Evolutionary conservation across 2,888 invertebrate species (phyloP).

Genomic region (Prosopocoilus inquinatus): DNA sequence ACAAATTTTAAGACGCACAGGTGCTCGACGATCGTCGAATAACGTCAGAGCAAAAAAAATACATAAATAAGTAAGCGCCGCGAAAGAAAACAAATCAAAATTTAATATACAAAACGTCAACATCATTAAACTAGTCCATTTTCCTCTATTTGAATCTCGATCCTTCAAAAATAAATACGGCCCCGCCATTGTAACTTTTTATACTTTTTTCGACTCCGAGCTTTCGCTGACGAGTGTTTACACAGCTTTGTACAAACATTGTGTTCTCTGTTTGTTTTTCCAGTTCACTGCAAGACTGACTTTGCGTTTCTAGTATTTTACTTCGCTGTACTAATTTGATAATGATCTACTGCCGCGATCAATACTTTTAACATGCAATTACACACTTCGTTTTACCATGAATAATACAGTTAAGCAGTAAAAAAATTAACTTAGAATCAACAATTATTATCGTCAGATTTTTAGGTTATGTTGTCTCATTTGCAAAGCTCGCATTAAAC

Average conservation of each 20-base stretch:
- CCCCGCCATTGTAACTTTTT: constrained; percentile 20
- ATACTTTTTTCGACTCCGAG: constrained; percentile 18
- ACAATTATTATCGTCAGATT: no score
- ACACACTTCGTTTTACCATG: no score
- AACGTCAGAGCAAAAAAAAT: background rate
- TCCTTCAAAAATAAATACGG: constrained; percentile 27
- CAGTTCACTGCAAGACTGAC: constrained; percentile 42
- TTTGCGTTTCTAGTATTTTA: constrained; percentile 15
- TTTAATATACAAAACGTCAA: constrained; percentile 4
- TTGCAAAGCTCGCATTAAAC: no score
- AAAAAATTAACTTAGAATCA: no score
- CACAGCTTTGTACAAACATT: constrained; percentile 43
- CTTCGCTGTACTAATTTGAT: constrained; percentile 3
- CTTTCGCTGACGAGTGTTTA: constrained; percentile 44
- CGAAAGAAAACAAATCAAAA: background rate
- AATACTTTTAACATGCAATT: no score
- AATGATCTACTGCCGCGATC: background rate
- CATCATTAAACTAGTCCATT: constrained; percentile 9
- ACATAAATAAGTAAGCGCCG: background rate
- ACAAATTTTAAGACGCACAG: no score
- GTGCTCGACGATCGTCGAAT: no score
- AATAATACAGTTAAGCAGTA: no score
- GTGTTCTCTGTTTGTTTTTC: constrained; percentile 45
- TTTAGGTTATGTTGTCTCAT: no score
- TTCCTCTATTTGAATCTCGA: constrained; percentile 18